Base-by-base conservation (phyloP, 1,140 invertebrate species). In the Uloborus diversus region DNA sequence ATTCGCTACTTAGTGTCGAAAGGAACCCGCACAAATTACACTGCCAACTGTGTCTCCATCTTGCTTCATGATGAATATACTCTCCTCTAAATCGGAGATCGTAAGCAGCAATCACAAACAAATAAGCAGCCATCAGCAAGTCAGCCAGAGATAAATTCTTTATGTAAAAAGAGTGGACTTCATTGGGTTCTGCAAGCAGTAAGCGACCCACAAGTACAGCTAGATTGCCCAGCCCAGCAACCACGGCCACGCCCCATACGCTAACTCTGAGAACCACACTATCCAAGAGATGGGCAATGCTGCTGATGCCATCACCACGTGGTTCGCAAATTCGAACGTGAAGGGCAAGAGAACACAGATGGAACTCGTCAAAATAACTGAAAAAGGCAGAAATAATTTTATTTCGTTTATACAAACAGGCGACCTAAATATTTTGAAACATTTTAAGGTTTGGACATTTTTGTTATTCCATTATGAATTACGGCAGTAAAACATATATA, bases 131-230 rank as follows among this genome's bases (percentile, higher is more conserved):
- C 92, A 94, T 94, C 28, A 94, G 85, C 81, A 93, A 87, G 85
- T 94, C 93, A 9, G 93, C 91, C 25, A 91, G 88, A 90, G 93
- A 92, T 33, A 94, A 86, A 86, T 93, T 94, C 59, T 90, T 89
- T 68, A 94, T 91, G 42, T 93, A 88, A 66, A 88, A 84, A 3
- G 87, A 87, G 62, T 87, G 84, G 23, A 87, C 85, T 51, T 85
- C 83, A 75, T 87, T 88, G n/a, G 84, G 83, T 73, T 86, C 84
- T 1, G 87, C 88, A 17, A 89, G 88, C 0, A 89, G 87, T 62
- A 91, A 89, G 80, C 93, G 88, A 49, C 91, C 90, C 85, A 90
- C 91, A 13, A 94, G 84, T 1, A 94, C 93, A 33, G 92, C 83
- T 0, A 88, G 81, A 83, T 94, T 94, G 20, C 92, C 91, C 14